Evolutionary conservation across 2,888 invertebrate species (phyloP).

Genomic region (Homarus gammarus): DNA sequence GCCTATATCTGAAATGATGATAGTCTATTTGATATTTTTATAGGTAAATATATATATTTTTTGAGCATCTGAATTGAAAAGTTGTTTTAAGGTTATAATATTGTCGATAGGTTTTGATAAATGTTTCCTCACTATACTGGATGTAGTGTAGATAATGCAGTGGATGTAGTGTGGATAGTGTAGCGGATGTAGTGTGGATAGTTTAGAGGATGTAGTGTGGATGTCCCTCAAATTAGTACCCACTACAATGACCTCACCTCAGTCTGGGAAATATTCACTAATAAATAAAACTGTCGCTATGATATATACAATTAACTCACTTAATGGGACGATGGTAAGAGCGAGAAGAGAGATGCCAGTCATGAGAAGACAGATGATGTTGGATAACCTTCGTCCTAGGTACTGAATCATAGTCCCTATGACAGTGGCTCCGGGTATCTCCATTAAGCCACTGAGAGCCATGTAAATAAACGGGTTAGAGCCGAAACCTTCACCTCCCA

Average conservation of each 20-base stretch:
- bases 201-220: too few species aligned
- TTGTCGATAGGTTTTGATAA: too few species aligned
- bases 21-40: neutral
- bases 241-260: too few species aligned
- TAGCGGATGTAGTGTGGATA: too few species aligned
- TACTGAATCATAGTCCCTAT: neutral
- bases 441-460: slow-evolving; percentile 47
- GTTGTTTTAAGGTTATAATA: neutral
- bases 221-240: too few species aligned
- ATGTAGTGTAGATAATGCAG: too few species aligned
- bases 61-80: neutral
- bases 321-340: slow-evolving; percentile 15
- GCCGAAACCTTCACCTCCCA: slow-evolving; percentile 23
- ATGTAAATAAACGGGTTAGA: slow-evolving; percentile 58
- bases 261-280: too few species aligned
- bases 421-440: slow-evolving; percentile 13
- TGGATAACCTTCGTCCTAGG: slow-evolving; percentile 9
- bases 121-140: too few species aligned
- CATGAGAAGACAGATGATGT: slow-evolving; percentile 4
- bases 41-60: neutral
- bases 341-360: neutral
- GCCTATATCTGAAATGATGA: slow-evolving; percentile 24
- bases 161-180: too few species aligned
- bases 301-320: too few species aligned
- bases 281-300: too few species aligned